Percentiles rank a stretch among this genome's conserved stretches.
Evolutionary conservation across 2,888 invertebrate genomes (phyloP).

Genomic region (Epinotia demarniana): DNA sequence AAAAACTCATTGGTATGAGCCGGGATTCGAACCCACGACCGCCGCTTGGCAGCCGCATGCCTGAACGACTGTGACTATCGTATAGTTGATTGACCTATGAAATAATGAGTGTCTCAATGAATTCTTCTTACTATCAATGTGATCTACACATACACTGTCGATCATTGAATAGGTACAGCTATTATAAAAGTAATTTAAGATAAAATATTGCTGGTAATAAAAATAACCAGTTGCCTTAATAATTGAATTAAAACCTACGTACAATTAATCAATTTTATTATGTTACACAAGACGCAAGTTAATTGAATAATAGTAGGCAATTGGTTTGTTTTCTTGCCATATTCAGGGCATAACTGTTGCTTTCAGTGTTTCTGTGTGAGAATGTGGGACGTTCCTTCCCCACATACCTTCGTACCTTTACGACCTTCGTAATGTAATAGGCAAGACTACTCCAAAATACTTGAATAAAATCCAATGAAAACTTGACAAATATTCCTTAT

Average conservation of each 20-base stretch:
- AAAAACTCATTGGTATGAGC: too few species aligned
- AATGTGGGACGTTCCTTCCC: too few species aligned
- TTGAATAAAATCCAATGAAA: too few species aligned
- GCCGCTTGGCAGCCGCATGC: too few species aligned
- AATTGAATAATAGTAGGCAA: constrained; percentile 19
- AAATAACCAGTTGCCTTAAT: constrained; percentile 2
- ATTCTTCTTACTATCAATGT: not conserved
- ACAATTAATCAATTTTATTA: constrained; percentile 24
- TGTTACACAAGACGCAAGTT: not conserved
- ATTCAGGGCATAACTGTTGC: constrained; percentile 44
- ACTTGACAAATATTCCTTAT: too few species aligned
- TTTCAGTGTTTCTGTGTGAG: not conserved
- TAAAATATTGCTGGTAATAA: not conserved
- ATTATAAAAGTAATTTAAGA: not conserved
- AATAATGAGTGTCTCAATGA: not conserved
- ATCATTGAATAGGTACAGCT: not conserved
- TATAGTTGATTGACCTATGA: not conserved
- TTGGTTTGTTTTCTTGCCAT: constrained; percentile 23
- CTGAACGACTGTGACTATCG: not conserved
- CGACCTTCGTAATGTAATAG: too few species aligned
- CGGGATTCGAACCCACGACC: too few species aligned
- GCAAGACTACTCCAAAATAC: too few species aligned
- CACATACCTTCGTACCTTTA: too few species aligned
- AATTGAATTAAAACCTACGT: constrained; percentile 15
- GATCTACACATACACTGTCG: too few species aligned